These are phyloP conservation scores for Elephantulus edwardii DNA, from an alignment of 2,113 vertebrate species.

Conservation along the genomic window DNA sequence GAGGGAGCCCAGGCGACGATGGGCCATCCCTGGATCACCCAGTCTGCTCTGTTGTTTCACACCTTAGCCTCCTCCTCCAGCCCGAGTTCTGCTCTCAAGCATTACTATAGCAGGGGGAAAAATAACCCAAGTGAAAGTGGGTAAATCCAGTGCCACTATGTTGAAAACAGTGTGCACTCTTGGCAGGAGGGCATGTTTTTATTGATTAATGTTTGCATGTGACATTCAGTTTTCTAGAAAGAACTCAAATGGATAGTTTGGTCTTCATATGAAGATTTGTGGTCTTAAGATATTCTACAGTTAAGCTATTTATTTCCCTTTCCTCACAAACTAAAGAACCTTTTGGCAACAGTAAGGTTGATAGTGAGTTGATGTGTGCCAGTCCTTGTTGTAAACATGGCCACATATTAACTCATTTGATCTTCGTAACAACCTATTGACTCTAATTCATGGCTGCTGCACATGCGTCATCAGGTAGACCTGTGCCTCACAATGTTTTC, in stretches of 20 bases:
- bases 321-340: background rate
- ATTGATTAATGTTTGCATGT: background rate
- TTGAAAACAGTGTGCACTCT: background rate
- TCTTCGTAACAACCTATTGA: too few relatives aligned
- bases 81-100: background rate
- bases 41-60: background rate
- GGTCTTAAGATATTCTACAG: background rate
- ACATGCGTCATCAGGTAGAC: too few relatives aligned
- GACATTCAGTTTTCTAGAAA: background rate
- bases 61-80: background rate
- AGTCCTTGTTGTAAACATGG: background rate
- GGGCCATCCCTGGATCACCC: background rate
- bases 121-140: background rate
- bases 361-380: too few relatives aligned
- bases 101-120: background rate
- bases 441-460: too few relatives aligned
- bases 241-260: background rate
- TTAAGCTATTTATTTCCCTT: background rate
- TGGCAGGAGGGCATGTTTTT: background rate
- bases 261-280: background rate
- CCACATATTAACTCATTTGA: background rate
- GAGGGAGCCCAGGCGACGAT: background rate
- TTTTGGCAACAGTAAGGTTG: background rate
- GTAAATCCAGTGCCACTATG: too few relatives aligned
- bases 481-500: too few relatives aligned